Conservation (phyloP, 1,140 invertebrate species). For the Mercenaria mercenaria region DNA sequence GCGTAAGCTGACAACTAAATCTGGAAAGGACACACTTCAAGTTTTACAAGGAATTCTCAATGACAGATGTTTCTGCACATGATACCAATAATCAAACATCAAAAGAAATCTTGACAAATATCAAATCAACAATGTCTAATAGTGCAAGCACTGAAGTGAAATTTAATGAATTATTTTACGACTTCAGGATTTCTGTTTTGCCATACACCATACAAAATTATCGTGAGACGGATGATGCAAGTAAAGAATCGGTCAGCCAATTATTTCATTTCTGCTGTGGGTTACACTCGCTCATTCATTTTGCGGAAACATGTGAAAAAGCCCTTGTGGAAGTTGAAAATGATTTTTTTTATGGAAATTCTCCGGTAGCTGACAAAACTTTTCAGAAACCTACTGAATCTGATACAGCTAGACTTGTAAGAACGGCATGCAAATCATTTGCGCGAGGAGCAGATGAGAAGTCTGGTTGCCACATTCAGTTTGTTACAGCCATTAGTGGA, state of each 20-base stretch:
- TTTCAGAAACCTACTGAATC: slow-evolving; percentile 12
- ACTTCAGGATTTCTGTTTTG: not conserved
- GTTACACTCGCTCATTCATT: slow-evolving; percentile 51
- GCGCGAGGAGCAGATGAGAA: slow-evolving; percentile 23
- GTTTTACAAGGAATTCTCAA: not conserved
- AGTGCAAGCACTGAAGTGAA: slow-evolving; percentile 34
- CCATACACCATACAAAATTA: slow-evolving; percentile 25
- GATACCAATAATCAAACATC: not conserved
- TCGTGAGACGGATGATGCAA: not conserved
- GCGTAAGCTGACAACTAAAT: slow-evolving; percentile 30
- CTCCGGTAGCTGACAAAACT: not conserved
- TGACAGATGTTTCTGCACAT: not conserved
- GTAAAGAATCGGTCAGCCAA: not conserved
- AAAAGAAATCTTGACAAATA: slow-evolving; percentile 11
- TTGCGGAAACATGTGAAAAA: slow-evolving; percentile 33
- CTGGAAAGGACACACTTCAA: slow-evolving; percentile 22
- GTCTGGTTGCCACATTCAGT: not conserved
- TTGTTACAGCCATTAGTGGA: not conserved
- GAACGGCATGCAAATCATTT: not conserved
- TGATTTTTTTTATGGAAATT: not conserved
- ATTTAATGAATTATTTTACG: slow-evolving; percentile 14
- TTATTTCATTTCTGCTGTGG: slow-evolving; percentile 57
- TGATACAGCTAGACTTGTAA: not conserved
- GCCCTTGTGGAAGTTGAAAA: slow-evolving; percentile 17
- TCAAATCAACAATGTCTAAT: not conserved